Conservation (phyloP, 2,888 invertebrate species). For the Hirtodrosophila cameraria region DNA sequence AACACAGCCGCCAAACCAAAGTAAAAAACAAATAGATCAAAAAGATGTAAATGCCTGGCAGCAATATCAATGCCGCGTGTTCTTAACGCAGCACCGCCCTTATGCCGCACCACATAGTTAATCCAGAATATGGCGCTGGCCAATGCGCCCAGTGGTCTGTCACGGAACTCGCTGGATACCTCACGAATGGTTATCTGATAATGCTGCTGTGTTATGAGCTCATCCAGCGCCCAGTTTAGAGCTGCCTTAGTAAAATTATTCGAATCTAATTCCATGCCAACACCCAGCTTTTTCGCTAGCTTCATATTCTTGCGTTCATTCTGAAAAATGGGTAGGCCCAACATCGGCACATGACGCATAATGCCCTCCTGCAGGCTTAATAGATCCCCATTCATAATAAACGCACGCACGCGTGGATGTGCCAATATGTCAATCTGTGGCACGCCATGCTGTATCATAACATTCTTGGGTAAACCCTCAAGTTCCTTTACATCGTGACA, state of each 20-base stretch:
- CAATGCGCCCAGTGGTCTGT: slow-evolving; percentile 82
- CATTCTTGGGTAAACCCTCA: slow-evolving; percentile 82
- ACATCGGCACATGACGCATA: slow-evolving; percentile 83
- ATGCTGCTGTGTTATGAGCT: slow-evolving; percentile 79
- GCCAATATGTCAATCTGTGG: slow-evolving; percentile 85
- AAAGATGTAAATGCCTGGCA: slow-evolving; percentile 81
- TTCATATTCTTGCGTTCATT: slow-evolving; percentile 83
- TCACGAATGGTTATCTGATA: slow-evolving; percentile 80
- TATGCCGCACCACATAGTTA: slow-evolving; percentile 83
- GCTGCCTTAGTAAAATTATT: slow-evolving; percentile 80
- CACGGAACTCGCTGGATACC: slow-evolving; percentile 81
- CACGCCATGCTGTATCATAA: slow-evolving; percentile 84
- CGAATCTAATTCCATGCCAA: slow-evolving; percentile 78
- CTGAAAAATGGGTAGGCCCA: slow-evolving; percentile 84
- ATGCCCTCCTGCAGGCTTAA: slow-evolving; percentile 84
- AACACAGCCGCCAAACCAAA: slow-evolving; percentile 63
- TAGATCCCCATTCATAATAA: slow-evolving; percentile 84
- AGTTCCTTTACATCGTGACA: slow-evolving; percentile 83
- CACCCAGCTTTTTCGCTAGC: slow-evolving; percentile 73
- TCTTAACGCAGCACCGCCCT: slow-evolving; percentile 81
- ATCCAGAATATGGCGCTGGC: slow-evolving; percentile 84
- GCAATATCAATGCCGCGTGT: slow-evolving; percentile 77
- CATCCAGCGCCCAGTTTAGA: slow-evolving; percentile 80
- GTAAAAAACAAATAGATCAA: slow-evolving; percentile 84
- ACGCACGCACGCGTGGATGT: slow-evolving; percentile 84